Evolutionary conservation across 2,888 invertebrate species (phyloP), one percentile per base, ranked within the genome.

Genomic region (Lagria hirta): DNA sequence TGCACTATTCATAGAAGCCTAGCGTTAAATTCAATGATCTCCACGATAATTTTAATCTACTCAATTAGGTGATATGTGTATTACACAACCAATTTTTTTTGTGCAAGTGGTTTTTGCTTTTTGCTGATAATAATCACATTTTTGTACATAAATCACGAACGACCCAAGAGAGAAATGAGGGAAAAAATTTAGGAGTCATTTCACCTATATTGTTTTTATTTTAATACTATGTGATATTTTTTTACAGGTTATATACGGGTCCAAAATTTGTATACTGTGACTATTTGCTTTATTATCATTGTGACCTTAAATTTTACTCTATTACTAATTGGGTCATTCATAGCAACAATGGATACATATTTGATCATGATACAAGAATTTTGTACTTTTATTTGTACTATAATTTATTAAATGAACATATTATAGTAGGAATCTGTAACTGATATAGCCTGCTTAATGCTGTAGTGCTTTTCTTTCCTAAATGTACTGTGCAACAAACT

Each of bases 401-500:
- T n/a, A n/a, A n/a, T n/a, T 36, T 27, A 38, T 29, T 38, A 12
- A 38, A 29, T 30, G 15, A 23, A 26, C 21, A 46, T 15, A 27
- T 43, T 43, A 48, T 48, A 38, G 38, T 48, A 48, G 43, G 48
- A 35, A 36, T 42, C 21, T 42, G 33, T 18, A 37, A 37, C 47
- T 36, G 46, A 34, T 37, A 48, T 54, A 56, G 53, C 50, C 43
- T 49, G 58, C 58, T 60, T 58, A 40, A 54, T 51, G 47, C 44
- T 51, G 57, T 58, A 57, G 57, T 52, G 53, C 54, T 52, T 55
- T 49, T 45, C 17, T 33, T 54, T 54, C 51, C 53, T 57, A 53
- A 50, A 45, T 56, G 53, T 57, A 56, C 43, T 52, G 52, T 59
- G 58, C 58, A 58, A 53, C n/a, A 54, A 49, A 52, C 36, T 36